These are phyloP conservation scores for Choloepus didactylus DNA, from an alignment of 2,797 vertebrate species.

Conservation along the genomic window DNA sequence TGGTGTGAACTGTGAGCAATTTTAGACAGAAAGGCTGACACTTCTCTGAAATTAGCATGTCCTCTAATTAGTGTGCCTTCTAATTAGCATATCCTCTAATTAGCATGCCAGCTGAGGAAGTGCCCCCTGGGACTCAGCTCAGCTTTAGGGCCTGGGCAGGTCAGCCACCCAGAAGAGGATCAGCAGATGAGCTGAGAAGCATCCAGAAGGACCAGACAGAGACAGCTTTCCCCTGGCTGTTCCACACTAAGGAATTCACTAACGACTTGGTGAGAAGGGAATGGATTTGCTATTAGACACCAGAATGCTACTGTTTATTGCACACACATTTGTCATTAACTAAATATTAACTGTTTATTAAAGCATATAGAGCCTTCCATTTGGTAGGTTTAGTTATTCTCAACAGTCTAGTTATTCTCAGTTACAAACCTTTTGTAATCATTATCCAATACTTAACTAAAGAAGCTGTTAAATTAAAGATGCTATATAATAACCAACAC, in stretches of 20 bases:
- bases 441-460: conserved; percentile 13
- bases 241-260: background rate
- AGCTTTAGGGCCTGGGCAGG: background rate
- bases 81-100: conserved; percentile 56
- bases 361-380: background rate
- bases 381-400: background rate
- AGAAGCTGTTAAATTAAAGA: conserved; percentile 47
- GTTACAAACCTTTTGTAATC: background rate
- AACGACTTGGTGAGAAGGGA: background rate
- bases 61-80: too few relatives aligned
- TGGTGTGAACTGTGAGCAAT: conserved; percentile 70
- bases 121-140: conserved; percentile 59
- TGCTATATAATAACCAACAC: background rate
- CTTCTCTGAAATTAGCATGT: conserved; percentile 69
- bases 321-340: background rate
- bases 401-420: background rate
- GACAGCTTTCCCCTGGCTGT: background rate
- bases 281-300: background rate
- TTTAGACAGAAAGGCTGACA: conserved; percentile 73
- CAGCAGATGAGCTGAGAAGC: background rate
- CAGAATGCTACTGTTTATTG: background rate
- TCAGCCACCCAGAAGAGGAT: background rate
- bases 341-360: background rate
- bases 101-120: conserved; percentile 41
- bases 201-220: background rate